Base-by-base conservation (phyloP, 2,797 vertebrate species). In the Otus scops region DNA sequence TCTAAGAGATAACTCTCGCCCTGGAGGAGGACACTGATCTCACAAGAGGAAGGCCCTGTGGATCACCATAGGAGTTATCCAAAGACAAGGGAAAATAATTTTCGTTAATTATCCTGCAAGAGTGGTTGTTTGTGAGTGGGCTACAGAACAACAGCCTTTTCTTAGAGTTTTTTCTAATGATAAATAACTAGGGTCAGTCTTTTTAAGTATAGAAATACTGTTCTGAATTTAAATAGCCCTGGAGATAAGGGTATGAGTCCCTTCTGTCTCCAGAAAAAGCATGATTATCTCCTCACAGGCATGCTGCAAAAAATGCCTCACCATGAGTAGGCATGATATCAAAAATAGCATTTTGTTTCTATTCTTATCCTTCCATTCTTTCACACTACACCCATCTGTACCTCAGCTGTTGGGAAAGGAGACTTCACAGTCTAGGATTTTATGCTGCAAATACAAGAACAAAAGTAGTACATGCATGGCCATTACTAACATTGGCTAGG, bases 301-400 rank as follows among this genome's bases (percentile, higher is more conserved):
- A 50, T 48, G 53, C 89, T 94, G 63, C 56, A 87, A 73, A 32
- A 89, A 85, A 90, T 63, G 63, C 60, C 57, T 96, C 83, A 69
- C 45, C 41, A 71, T 89, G 71, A 90, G 76, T 80, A 23, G 76
- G 87, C 61, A 91, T 18, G 43, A 27, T 65, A 39, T 82, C 48
- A 91, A 91, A 96, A 94, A 93, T 88, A 96, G 47, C 34, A 26
- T 82, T 80, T 83, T 75, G 9, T 54, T 89, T 78, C 95, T 92
- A 91, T 96, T 92, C 71, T 89, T 83, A 91, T 77, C 27, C 13
- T 15, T 91, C 80, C 57, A 20, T 93, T 94, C 82, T 93, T 93
- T 93, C 87, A 89, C 16, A 9, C 65, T 80, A 92, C 50, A n/a
- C 50, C 89, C 87, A 89, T 85, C 87, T 91, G 81, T 54, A 94